Percentiles rank a stretch among this genome's conserved stretches.
Conservation (phyloP, 2,113 vertebrate genomes). For the Coryphaenoides rupestris region DNA sequence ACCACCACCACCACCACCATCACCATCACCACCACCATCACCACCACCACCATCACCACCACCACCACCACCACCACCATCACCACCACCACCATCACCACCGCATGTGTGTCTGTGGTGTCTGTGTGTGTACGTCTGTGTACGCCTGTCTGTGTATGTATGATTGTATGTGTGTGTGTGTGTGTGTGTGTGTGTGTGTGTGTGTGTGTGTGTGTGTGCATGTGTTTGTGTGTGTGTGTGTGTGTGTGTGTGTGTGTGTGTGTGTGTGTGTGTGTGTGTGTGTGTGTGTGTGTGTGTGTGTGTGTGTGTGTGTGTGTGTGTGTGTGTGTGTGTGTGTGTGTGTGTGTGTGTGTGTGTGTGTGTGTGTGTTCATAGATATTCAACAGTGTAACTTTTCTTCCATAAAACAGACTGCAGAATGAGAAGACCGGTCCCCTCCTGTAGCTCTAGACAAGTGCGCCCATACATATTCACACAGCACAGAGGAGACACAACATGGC, state of each 20-base stretch:
- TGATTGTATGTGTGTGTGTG: not conserved
- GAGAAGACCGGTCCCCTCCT: slow-evolving; percentile 24
- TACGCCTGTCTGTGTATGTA: too few relatives aligned
- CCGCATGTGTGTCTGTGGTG: too few relatives aligned
- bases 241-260: not conserved
- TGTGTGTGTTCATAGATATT: slow-evolving; percentile 1
- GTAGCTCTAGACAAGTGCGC: slow-evolving; percentile 18
- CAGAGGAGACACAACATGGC: slow-evolving; percentile 12
- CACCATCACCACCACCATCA: too few relatives aligned
- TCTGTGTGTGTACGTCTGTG: not conserved
- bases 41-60: too few relatives aligned
- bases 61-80: too few relatives aligned
- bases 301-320: too few relatives aligned
- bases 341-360: too few relatives aligned
- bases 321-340: too few relatives aligned
- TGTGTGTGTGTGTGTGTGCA: not conserved
- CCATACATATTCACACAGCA: slow-evolving; percentile 46
- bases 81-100: too few relatives aligned
- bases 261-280: not conserved
- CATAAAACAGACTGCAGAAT: slow-evolving; percentile 37
- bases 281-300: not conserved
- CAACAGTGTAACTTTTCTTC: slow-evolving; percentile 22
- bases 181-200: slow-evolving; percentile 2
- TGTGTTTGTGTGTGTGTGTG: not conserved
- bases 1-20: too few relatives aligned